These are phyloP conservation scores for Danaus melanippus DNA, from an alignment of 1,140 invertebrate genomes.

Conservation along the genomic window DNA sequence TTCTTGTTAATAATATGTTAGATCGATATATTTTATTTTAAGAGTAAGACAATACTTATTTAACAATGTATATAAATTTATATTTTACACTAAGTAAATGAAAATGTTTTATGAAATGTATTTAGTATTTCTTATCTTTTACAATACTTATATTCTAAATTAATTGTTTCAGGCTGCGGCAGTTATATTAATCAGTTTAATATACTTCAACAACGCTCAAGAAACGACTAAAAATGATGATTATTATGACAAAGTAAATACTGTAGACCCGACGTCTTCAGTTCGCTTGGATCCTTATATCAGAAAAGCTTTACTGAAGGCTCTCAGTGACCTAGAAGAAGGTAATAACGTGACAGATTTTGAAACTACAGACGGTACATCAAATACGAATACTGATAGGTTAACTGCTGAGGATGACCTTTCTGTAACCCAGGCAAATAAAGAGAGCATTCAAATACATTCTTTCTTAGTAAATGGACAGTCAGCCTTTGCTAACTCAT, in stretches of 20 bases:
- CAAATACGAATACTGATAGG: constrained; percentile 38
- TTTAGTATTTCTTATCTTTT: too few species aligned
- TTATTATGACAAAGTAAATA: constrained; percentile 53
- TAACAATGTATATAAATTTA: too few species aligned
- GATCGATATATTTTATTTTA: too few species aligned
- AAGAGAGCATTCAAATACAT: constrained; percentile 49
- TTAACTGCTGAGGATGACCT: constrained; percentile 35
- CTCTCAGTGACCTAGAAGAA: constrained; percentile 78
- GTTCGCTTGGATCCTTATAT: constrained; percentile 76
- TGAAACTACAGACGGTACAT: constrained; percentile 32
- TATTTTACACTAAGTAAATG: too few species aligned
- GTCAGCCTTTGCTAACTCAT: constrained; percentile 52
- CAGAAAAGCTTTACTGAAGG: constrained; percentile 79
- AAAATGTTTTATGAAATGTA: too few species aligned
- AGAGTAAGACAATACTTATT: too few species aligned
- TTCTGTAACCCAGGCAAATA: constrained; percentile 24
- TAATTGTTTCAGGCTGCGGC: constrained; percentile 40
- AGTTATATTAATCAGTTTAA: constrained; percentile 30
- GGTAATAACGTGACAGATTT: constrained; percentile 51
- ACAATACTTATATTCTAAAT: too few species aligned
- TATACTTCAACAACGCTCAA: constrained; percentile 36
- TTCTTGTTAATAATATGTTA: too few species aligned
- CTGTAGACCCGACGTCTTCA: constrained; percentile 42
- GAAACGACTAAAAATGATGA: constrained; percentile 52
- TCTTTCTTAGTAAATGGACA: constrained; percentile 67